Base-by-base conservation (phyloP, 2,797 vertebrate species). In the Lacerta agilis region DNA sequence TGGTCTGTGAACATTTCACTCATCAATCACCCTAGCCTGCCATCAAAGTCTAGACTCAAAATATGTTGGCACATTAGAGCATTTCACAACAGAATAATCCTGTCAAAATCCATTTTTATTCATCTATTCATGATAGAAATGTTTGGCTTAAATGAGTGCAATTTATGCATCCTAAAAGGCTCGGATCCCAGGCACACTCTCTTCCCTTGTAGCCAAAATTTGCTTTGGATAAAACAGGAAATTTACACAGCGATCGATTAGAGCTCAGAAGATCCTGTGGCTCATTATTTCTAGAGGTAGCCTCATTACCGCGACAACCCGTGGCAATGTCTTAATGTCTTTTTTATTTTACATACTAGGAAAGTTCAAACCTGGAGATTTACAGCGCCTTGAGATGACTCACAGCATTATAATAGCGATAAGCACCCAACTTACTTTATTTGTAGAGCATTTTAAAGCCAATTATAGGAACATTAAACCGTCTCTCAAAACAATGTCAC, bases 11-110 rank as follows among this genome's bases (percentile, higher is more conserved):
- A 88, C 67, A 80, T 82, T 85, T 85, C 55, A 43, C 9, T 64
- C 67, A 80, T 72, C 82, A 45, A 85, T 84, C 83, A 88, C 72
- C 76, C 55, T 64, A 79, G 45, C 77, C 23, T 80, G 82, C 82
- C 49, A 83, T 76, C 38, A 79, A 73, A 79, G 25, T 45, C 78
- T 45, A 73, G 55, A 73, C 36, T 33, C 76, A 36, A 43, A 88
- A 29, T 45, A 41, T 61, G 76, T 80, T 55, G 43, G 45, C 73
- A 79, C 25, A 83, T 84, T 84, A 72, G 20, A 61, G 38, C 61
- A 88, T 83, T 88, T 79, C 73, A 79, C 45, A 80, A 45, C 15
- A 20, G 11, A 73, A 72, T 27, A 79, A 77, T 55, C 43, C 3
- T 83, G 73, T 71, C 58, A 88, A 83, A 88, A 79, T 72, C 29